Evolutionary conservation across 2,888 invertebrate genomes (phyloP).

Genomic region (Phorcus lineatus): DNA sequence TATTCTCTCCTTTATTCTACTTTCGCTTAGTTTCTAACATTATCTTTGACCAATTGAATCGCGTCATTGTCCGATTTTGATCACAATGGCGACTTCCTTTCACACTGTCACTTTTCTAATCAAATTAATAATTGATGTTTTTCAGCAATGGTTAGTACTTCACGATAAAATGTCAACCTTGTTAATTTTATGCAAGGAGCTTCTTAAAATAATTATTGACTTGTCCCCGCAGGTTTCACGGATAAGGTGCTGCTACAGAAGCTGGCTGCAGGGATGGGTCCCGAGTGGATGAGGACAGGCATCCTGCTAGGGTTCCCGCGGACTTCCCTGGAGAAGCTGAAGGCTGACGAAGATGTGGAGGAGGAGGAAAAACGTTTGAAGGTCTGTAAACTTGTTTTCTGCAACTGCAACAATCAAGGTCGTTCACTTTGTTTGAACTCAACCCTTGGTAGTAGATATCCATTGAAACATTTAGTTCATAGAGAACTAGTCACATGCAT

Average conservation of each 20-base stretch:
- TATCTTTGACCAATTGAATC: too few relatives aligned
- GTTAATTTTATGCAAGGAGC: too few relatives aligned
- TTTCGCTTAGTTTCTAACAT: too few relatives aligned
- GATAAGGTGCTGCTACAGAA: conserved; percentile 33
- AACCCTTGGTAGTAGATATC: not conserved
- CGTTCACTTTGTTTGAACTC: not conserved
- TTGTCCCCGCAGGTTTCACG: conserved; percentile 35
- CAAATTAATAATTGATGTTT: too few relatives aligned
- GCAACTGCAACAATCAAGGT: not conserved
- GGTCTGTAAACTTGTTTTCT: conserved; percentile 25
- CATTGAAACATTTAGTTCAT: not conserved
- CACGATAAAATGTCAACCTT: too few relatives aligned
- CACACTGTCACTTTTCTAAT: too few relatives aligned
- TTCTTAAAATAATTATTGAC: too few relatives aligned
- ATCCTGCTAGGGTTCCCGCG: conserved; percentile 44
- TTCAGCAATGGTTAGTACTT: too few relatives aligned
- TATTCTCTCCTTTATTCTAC: too few relatives aligned
- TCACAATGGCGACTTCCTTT: too few relatives aligned
- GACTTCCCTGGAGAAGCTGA: conserved; percentile 30
- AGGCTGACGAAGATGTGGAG: not conserved
- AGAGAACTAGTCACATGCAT: not conserved
- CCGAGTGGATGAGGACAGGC: conserved; percentile 44
- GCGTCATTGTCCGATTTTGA: too few relatives aligned
- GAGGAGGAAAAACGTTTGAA: conserved; percentile 34
- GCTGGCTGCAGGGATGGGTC: conserved; percentile 35